Base-by-base conservation (phyloP, 2,888 invertebrate genomes). In the Elmis aenea region DNA sequence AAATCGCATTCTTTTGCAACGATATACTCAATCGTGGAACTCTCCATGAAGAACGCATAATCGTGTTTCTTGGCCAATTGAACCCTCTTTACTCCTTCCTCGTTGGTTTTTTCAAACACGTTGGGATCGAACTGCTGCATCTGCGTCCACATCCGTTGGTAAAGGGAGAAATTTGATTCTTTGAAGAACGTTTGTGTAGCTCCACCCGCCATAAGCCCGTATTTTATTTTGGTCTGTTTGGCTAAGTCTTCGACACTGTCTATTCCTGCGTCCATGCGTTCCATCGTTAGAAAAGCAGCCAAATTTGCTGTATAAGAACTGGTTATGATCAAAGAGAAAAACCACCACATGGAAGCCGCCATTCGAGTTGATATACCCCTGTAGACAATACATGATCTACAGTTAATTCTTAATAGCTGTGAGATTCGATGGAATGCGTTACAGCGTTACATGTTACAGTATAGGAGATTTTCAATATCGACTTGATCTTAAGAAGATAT, bases 41-140 rank as follows among this genome's bases (percentile, higher is more conserved):
- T 94, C 70, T 99, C 97, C 91, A 96, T 95, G 29, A 99, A 74
- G 65, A 87, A 97, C 1, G 97, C 97, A 64, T 93, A 99, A 26
- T 74, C 73, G 38, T 83, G 76, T 38, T 85, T 77, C 64, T 85
- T 86, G 9, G 79, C 81, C 61, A 81, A 83, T 31, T 76, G 57
- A 0, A 95, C 95, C 45, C 90, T 74, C 5, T 88, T 84, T 0
- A 92, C 82, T 0, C 95, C 97, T 56, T 90, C 88, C 11, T 79
- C 77, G 60, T 93, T 95, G 53, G 75, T 81, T 38, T 76, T 78
- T 5, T 84, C 81, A 64, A 92, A 93, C 1, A 94, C 91, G 0
- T 82, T 77, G 0, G 92, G 91, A 31, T 60, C 75, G 2, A 86
- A 76, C 10, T 84, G 80, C 48, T 83, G 82, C 94, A 96, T 96